phyloP scores from a whole-genome alignment of 1,140 invertebrate genomes.

The Pseudomyrmex pallidus region DNA sequence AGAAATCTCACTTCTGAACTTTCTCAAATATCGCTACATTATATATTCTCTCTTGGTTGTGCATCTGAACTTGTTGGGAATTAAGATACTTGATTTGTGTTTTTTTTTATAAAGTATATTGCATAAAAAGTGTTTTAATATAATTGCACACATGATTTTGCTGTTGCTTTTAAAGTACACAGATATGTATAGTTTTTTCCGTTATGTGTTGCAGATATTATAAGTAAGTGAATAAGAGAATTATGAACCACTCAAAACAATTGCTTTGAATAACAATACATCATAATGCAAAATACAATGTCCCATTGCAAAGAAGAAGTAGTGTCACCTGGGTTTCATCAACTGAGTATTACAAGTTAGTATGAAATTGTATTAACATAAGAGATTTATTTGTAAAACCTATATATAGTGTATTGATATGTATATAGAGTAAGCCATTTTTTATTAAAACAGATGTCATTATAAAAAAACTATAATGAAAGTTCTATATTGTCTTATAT shows the following conservation, averaged over 20 bases:
- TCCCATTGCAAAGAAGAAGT: slow-evolving; percentile 83
- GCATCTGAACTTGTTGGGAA: too few relatives aligned
- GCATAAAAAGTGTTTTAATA: not conserved
- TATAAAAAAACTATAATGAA: too few relatives aligned
- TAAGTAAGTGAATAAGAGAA: slow-evolving; percentile 57
- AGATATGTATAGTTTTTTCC: not conserved
- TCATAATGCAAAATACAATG: slow-evolving; percentile 73
- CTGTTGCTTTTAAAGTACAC: not conserved
- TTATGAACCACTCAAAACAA: slow-evolving; percentile 66
- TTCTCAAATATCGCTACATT: not conserved
- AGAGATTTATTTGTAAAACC: not conserved
- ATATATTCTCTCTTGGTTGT: too few relatives aligned
- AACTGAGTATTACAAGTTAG: slow-evolving; percentile 88
- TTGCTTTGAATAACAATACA: slow-evolving; percentile 62
- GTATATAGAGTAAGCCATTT: too few relatives aligned
- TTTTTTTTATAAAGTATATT: not conserved
- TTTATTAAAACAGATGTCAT: too few relatives aligned
- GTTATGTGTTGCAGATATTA: slow-evolving; percentile 40
- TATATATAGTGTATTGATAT: not conserved
- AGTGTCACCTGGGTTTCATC: slow-evolving; percentile 87
- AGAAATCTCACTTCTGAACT: not conserved
- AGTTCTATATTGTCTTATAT: too few relatives aligned
- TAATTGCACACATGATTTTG: not conserved
- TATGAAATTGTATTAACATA: slow-evolving; percentile 33
- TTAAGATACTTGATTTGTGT: not conserved